A percentile compares a stretch with the other conserved stretches of the same genome.
Conservation (phyloP, 2,797 vertebrate species). For the Squalus acanthias region DNA sequence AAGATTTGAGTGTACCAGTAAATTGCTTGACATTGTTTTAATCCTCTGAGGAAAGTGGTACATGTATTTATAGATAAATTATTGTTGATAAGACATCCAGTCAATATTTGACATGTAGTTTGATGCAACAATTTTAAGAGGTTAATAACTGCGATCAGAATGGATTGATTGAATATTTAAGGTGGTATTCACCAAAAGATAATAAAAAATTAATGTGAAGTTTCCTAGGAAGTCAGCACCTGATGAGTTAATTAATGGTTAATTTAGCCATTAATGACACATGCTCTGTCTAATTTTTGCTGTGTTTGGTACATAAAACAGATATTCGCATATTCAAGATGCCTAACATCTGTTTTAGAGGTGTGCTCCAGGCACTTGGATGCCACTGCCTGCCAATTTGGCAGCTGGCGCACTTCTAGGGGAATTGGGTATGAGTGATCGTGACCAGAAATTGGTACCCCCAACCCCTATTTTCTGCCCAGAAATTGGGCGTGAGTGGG, state of each 20-base stretch:
- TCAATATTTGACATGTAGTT: background rate
- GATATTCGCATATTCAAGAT: background rate
- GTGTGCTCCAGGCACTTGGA: too few relatives aligned
- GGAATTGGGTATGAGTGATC: too few relatives aligned
- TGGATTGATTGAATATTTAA: background rate
- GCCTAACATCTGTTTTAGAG: too few relatives aligned
- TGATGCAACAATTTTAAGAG: background rate
- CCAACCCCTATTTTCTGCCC: too few relatives aligned
- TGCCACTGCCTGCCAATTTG: too few relatives aligned
- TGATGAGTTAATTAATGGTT: background rate
- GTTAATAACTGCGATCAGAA: background rate
- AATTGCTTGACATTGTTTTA: background rate
- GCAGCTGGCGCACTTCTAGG: too few relatives aligned
- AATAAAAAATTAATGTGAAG: background rate
- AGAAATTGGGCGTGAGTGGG: too few relatives aligned
- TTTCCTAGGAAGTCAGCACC: background rate
- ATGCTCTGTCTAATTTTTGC: background rate
- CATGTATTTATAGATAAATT: too few relatives aligned
- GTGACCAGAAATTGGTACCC: too few relatives aligned
- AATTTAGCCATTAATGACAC: background rate
- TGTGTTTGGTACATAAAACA: background rate
- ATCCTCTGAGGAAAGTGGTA: background rate
- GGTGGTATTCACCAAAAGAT: too few relatives aligned
- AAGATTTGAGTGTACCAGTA: background rate
- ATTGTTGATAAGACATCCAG: background rate